Evolutionary conservation across 92 coral and sea anemone species (phyloP), one percentile per base, ranked within the genome.

Genomic region (Isaurus tuberculatus): DNA sequence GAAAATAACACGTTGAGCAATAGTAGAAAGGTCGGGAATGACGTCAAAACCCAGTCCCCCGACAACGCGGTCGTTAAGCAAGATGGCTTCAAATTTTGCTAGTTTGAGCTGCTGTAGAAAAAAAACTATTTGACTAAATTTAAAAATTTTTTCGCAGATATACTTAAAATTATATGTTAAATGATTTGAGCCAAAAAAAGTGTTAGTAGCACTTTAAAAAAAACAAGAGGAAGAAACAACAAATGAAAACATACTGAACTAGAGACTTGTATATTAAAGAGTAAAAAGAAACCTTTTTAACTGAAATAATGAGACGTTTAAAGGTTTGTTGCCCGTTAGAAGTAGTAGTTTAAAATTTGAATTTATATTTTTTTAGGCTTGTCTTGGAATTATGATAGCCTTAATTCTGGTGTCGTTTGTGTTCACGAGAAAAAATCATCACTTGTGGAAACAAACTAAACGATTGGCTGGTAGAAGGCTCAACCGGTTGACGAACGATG

Each of bases 341-440:
- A 8, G 1, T 23, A 57, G 15, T 57, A 1, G 5, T n/a, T 57
- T 19, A 57, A 8, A 70, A 19, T 11, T 70, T 53, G 80, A 51
- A 74, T 29, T 20, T 16, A 48, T 30, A 16, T 19, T 33, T 34
- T 22, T 77, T 23, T 70, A 77, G 82, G 57, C 70, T 15, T 77
- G 82, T 13, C 67, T 77, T 22, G 82, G 82, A 14, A 61, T 77
- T 43, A 57, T 77, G 82, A 17, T 60, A 5, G 46, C 55, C 32
- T 57, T 77, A 36, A 77, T 60, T 19, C 33, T 77, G 36, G 60
- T 48, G 70, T 58, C 82, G 33, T 77, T 57, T 11, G 82, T 58
- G 82, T 77, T 77, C 53, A 58, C 70, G 82, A 77, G 82, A n/a
- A 77, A 77, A 37, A 55, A 77, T 65, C 34, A 36, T 16, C 53